Conservation (phyloP, 2,113 vertebrate species). For the Petrocephalus zakoni region DNA sequence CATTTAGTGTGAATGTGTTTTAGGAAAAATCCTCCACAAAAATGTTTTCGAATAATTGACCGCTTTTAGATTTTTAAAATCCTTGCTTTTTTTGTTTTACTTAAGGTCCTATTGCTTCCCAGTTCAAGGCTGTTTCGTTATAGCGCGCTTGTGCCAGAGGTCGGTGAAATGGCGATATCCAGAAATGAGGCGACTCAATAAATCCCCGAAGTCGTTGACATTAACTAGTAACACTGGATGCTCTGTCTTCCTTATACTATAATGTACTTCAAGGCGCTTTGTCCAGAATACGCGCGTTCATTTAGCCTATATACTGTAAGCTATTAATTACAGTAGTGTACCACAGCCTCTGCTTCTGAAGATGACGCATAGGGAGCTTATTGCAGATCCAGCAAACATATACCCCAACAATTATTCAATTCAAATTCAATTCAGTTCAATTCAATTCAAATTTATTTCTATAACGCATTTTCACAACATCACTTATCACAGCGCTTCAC, state of each 20-base stretch:
- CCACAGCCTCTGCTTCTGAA: neutral
- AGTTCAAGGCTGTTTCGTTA: neutral
- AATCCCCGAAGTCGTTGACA: neutral
- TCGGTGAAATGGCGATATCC: neutral
- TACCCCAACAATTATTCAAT: neutral
- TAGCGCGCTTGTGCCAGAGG: neutral
- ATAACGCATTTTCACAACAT: neutral
- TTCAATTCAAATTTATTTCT: neutral
- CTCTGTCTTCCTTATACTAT: neutral
- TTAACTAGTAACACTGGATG: neutral
- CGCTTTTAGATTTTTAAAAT: neutral
- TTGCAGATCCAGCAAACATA: neutral
- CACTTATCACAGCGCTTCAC: neutral
- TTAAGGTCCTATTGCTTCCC: neutral
- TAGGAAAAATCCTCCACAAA: neutral
- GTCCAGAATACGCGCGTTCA: neutral
- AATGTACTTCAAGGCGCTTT: neutral
- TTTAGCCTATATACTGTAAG: neutral
- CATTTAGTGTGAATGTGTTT: neutral
- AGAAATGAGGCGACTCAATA: neutral
- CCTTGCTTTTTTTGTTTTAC: neutral
- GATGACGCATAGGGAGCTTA: neutral
- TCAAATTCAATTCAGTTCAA: neutral
- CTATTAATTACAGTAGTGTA: neutral
- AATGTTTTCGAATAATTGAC: neutral